These are phyloP conservation scores for Pollicipes pollicipes DNA, from an alignment of 1,140 invertebrate species.

Conservation along the genomic window DNA sequence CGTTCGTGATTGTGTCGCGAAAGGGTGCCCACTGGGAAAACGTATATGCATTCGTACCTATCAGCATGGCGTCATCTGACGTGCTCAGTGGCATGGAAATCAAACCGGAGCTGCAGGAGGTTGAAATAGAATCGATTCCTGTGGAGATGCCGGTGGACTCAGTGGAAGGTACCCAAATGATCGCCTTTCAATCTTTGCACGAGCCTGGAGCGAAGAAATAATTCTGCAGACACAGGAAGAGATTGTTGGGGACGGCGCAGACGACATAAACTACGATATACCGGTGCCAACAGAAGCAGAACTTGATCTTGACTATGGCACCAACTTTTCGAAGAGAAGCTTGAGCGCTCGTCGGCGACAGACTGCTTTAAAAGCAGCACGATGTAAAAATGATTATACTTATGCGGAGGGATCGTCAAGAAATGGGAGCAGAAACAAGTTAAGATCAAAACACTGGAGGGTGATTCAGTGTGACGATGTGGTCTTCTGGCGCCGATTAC, in stretches of 20 bases:
- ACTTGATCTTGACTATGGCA: slow-evolving; percentile 26
- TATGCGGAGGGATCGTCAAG: slow-evolving; percentile 4
- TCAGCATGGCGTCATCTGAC: background rate
- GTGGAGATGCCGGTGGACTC: slow-evolving; percentile 57
- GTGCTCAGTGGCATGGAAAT: background rate
- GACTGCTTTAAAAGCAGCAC: background rate
- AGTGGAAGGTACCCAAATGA: slow-evolving; percentile 54
- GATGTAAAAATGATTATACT: slow-evolving; percentile 1
- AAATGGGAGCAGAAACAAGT: slow-evolving; percentile 98
- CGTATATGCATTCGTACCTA: background rate
- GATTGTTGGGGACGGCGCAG: slow-evolving; percentile 41
- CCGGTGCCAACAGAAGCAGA: slow-evolving; percentile 46
- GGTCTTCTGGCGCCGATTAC: slow-evolving; percentile 78
- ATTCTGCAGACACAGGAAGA: slow-evolving; percentile 64
- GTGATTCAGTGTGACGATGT: slow-evolving; percentile 98
- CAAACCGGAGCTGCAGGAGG: slow-evolving; percentile 27
- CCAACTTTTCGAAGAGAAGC: background rate
- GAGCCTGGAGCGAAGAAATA: slow-evolving; percentile 50
- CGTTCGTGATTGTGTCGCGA: too few species aligned
- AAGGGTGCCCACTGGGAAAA: too few species aligned
- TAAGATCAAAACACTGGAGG: slow-evolving; percentile 93
- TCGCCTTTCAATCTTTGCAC: slow-evolving; percentile 44
- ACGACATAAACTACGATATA: slow-evolving; percentile 26
- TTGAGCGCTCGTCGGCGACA: background rate
- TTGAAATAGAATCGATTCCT: slow-evolving; percentile 56